These are phyloP conservation scores for Pelusios castaneus DNA, from an alignment of 2,113 vertebrate genomes.

Conservation along the genomic window DNA sequence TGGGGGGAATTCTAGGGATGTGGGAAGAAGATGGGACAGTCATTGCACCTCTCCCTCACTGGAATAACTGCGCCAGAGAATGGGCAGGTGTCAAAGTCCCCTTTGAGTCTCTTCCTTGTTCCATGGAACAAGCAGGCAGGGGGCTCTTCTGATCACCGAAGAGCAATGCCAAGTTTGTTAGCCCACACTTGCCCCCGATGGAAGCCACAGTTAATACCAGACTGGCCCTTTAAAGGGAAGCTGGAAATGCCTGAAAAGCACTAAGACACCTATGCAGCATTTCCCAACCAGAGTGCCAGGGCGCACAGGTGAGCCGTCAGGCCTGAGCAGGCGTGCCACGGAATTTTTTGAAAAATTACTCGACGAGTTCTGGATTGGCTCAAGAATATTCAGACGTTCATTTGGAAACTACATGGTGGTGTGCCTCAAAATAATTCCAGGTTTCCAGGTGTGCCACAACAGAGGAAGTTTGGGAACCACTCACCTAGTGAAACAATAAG, in stretches of 20 bases:
- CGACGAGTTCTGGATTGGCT: too few species aligned
- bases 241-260: neutral
- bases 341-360: too few species aligned
- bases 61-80: neutral
- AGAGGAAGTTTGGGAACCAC: too few species aligned
- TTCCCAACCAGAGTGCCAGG: too few species aligned
- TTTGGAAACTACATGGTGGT: too few species aligned
- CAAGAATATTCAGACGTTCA: too few species aligned
- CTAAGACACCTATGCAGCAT: too few species aligned
- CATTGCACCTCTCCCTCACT: neutral
- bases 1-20: neutral
- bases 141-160: neutral
- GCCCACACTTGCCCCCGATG: neutral
- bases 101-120: neutral
- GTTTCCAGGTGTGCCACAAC: too few species aligned
- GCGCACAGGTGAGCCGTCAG: too few species aligned
- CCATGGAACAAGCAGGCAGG: neutral
- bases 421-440: too few species aligned
- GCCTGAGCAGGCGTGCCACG: too few species aligned
- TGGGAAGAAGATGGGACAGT: neutral
- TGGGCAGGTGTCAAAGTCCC: neutral
- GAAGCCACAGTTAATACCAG: neutral
- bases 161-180: neutral
- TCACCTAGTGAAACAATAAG: neutral
- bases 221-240: neutral